Conservation (phyloP, 2,797 vertebrate genomes). For the Steatocranus sp. region DNA sequence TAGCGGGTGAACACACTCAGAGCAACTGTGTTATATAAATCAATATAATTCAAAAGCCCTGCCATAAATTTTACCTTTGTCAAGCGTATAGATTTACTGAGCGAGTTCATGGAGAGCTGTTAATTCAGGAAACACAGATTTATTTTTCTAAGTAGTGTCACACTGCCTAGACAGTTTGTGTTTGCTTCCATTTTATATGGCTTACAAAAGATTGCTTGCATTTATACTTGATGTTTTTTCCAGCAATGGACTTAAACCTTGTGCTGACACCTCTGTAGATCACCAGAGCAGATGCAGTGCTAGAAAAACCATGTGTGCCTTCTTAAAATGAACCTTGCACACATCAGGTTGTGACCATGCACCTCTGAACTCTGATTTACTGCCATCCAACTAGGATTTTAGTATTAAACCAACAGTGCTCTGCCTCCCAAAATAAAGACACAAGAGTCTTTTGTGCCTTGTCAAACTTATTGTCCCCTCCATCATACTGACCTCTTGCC, state of each 20-base stretch:
- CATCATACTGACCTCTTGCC: background rate
- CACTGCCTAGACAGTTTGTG: background rate
- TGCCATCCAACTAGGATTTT: background rate
- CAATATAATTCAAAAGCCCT: background rate
- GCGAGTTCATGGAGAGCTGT: background rate
- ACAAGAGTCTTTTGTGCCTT: background rate
- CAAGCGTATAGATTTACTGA: background rate
- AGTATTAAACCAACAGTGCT: background rate
- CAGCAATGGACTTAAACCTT: background rate
- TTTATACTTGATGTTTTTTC: background rate
- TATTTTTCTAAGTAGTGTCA: background rate
- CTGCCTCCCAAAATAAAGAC: background rate
- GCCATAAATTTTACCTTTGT: conserved; percentile 4
- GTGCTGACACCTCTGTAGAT: background rate
- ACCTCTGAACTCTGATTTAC: background rate
- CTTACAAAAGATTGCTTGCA: background rate
- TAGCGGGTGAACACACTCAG: background rate
- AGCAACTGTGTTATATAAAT: conserved; percentile 9
- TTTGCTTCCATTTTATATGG: background rate
- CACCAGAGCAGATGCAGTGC: background rate
- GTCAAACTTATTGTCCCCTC: background rate
- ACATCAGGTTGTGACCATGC: background rate
- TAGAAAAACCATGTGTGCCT: background rate
- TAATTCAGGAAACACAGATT: background rate
- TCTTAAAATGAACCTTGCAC: background rate